A percentile compares a stretch with the other conserved stretches of the same genome.
Conservation (phyloP, 1,140 invertebrate genomes). For the Heliconius hermathena region DNA sequence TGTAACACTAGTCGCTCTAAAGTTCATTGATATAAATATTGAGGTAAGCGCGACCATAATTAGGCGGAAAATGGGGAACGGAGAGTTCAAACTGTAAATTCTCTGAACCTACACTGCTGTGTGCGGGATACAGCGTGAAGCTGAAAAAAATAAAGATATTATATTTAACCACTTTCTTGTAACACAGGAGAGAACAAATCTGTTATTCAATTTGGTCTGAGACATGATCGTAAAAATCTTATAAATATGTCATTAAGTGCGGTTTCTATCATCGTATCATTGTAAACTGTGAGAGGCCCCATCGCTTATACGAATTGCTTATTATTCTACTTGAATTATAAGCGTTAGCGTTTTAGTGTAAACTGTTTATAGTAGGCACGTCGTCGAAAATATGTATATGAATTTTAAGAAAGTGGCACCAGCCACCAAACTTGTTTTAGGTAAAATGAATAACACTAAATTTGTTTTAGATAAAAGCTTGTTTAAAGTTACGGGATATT, state of each 20-base stretch:
- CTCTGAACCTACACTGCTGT: too few relatives aligned
- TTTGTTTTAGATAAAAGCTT: too few relatives aligned
- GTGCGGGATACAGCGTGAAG: too few relatives aligned
- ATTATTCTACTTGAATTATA: constrained; percentile 35
- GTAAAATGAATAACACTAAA: too few relatives aligned
- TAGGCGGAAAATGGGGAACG: too few relatives aligned
- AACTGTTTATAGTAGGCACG: not conserved
- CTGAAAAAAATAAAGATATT: too few relatives aligned
- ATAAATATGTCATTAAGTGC: constrained; percentile 29
- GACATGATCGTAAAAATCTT: constrained; percentile 22
- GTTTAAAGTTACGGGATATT: too few relatives aligned
- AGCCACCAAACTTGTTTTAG: not conserved
- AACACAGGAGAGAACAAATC: not conserved
- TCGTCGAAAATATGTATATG: not conserved
- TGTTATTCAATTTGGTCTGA: not conserved
- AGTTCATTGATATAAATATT: not conserved
- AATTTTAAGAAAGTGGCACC: not conserved
- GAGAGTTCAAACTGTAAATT: too few relatives aligned
- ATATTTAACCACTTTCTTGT: not conserved
- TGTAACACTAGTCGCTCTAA: not conserved
- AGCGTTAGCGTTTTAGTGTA: constrained; percentile 34
- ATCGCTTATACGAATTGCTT: constrained; percentile 56
- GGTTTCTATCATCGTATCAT: constrained; percentile 45
- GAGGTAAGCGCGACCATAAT: too few relatives aligned
- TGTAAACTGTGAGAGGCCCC: constrained; percentile 58